Conservation (phyloP, 2,888 invertebrate genomes). For the Willowsia nigromaculata region DNA sequence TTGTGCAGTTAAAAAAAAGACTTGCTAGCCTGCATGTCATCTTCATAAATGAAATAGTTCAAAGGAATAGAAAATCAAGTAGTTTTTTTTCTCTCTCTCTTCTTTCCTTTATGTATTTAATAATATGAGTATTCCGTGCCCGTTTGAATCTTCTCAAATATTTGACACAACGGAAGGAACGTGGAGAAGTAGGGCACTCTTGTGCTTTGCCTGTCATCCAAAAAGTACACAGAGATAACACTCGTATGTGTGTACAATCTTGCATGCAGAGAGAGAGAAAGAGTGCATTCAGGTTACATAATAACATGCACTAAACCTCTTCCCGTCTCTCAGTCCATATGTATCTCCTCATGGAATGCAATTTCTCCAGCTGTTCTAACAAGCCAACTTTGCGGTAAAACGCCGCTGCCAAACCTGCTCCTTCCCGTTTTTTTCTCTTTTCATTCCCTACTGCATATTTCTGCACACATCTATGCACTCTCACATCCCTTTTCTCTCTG, state of each 20-base stretch:
- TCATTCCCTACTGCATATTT: not conserved
- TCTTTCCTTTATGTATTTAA: slow-evolving; percentile 14
- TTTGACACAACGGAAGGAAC: slow-evolving; percentile 48
- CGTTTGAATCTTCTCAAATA: not conserved
- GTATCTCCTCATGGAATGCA: not conserved
- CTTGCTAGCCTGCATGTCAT: slow-evolving; percentile 4
- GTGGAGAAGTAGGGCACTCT: slow-evolving; percentile 42
- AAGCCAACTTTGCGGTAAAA: not conserved
- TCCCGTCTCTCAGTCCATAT: not conserved
- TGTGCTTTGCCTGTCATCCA: slow-evolving; percentile 8
- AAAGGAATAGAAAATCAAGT: not conserved
- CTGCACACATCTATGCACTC: not conserved
- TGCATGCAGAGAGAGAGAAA: not conserved
- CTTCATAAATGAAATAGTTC: not conserved
- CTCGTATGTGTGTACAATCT: not conserved
- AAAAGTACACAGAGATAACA: slow-evolving; percentile 18
- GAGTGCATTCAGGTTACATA: not conserved
- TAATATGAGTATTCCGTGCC: not conserved
- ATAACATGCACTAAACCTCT: not conserved
- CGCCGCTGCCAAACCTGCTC: not conserved
- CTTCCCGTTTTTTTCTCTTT: not conserved
- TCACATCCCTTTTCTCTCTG: not conserved
- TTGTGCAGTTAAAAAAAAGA: not conserved
- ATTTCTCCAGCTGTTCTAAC: slow-evolving; percentile 33
- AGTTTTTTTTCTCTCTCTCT: not conserved